phyloP scores from a whole-genome alignment of 2,888 invertebrate species.

The Drosophila pegasa region DNA sequence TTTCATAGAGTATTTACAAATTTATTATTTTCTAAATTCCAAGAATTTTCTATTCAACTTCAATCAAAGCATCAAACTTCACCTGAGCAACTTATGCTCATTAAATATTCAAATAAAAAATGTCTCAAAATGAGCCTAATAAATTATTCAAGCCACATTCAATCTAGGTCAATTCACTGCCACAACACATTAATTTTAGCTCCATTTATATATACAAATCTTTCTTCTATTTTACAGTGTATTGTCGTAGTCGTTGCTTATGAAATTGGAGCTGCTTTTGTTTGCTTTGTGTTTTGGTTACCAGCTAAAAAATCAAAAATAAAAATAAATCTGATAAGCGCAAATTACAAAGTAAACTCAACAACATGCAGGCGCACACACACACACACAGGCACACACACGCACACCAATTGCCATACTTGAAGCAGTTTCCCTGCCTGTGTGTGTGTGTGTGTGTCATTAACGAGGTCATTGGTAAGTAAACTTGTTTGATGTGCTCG shows the following conservation, averaged over 20 bases:
- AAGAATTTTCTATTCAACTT: neutral
- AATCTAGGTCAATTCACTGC: neutral
- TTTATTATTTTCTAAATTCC: neutral
- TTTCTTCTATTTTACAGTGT: conserved; percentile 12
- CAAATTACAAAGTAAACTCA: conserved; percentile 77
- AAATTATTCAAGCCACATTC: neutral
- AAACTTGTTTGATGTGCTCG: conserved; percentile 80
- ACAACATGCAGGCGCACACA: conserved; percentile 49
- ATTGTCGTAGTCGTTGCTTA: neutral
- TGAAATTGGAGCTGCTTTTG: neutral
- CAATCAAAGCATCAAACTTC: neutral
- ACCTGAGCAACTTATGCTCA: neutral
- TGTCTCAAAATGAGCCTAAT: neutral
- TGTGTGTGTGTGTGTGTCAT: conserved; percentile 59
- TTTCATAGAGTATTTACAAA: neutral
- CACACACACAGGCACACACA: conserved; percentile 27
- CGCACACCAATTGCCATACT: conserved; percentile 28
- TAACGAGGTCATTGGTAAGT: conserved; percentile 81
- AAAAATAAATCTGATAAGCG: conserved; percentile 79
- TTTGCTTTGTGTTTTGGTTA: conserved; percentile 31
- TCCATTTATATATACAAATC: neutral
- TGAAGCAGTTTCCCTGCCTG: conserved; percentile 20
- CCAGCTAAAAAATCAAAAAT: conserved; percentile 76
- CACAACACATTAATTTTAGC: neutral
- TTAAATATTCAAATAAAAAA: neutral